These are phyloP conservation scores for Gambusia holbrooki DNA, from an alignment of 2,113 vertebrate genomes.

Conservation along the genomic window DNA sequence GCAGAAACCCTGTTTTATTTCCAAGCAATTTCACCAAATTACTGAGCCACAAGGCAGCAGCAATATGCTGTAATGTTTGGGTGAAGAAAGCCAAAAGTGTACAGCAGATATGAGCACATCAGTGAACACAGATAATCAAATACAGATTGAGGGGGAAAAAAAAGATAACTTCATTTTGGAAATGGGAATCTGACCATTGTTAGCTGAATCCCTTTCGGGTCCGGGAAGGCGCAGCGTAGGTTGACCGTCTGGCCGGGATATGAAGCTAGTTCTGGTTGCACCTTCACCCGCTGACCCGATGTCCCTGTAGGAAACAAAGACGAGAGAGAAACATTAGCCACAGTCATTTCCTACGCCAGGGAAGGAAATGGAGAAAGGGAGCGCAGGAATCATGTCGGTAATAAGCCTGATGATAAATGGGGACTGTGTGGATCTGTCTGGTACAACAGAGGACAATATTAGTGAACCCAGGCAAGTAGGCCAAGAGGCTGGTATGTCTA, in stretches of 20 bases:
- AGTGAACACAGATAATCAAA: slow-evolving; percentile 31
- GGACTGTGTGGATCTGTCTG: slow-evolving; percentile 56
- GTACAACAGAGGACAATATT: slow-evolving; percentile 60
- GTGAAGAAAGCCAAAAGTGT: slow-evolving; percentile 38
- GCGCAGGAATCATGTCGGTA: slow-evolving; percentile 42
- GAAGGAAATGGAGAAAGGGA: slow-evolving; percentile 14
- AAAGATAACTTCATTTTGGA: background rate
- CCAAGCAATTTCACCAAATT: slow-evolving; percentile 32
- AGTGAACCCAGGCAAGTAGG: slow-evolving; percentile 68
- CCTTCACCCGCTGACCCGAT: slow-evolving; percentile 77
- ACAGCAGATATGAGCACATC: background rate
- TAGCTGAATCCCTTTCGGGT: slow-evolving; percentile 68
- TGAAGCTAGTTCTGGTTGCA: slow-evolving; percentile 79
- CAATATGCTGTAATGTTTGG: slow-evolving; percentile 28
- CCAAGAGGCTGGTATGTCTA: slow-evolving; percentile 58
- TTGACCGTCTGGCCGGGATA: slow-evolving; percentile 79
- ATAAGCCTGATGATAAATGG: slow-evolving; percentile 64
- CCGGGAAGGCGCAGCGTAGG: slow-evolving; percentile 82
- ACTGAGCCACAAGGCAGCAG: slow-evolving; percentile 45
- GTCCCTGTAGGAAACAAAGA: slow-evolving; percentile 56
- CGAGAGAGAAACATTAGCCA: slow-evolving; percentile 41
- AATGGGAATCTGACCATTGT: slow-evolving; percentile 62
- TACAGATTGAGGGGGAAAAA: slow-evolving; percentile 6
- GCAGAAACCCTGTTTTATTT: background rate
- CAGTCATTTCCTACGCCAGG: slow-evolving; percentile 7